Base-by-base conservation (phyloP, 2,797 vertebrate species). In the Pseudochaenichthys georgianus region DNA sequence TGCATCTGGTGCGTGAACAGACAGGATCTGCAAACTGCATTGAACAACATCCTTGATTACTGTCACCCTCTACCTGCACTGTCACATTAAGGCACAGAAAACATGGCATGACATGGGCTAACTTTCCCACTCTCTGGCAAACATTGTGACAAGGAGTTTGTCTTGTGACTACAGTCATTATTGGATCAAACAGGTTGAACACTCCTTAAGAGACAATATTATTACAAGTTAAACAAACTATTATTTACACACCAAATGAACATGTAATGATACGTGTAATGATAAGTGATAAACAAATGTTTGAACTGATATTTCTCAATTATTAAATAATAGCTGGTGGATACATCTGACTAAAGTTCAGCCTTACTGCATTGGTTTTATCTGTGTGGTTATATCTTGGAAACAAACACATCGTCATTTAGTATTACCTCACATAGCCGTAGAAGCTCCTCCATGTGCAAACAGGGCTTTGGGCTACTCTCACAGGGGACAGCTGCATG, bases 361-460 rank as follows among this genome's bases (percentile, higher is more conserved):
- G 8, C 3, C 31, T 3, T 70, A 17, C 48, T 77, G 54, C 7
- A 48, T 66, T 68, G 53, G 3, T 48, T 43, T 31, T 5, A 55
- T 54, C n/a, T n/a, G 5, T 57, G 21, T 19, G 19, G 46, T 38
- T 38, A 50, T 13, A 54, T 48, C 69, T 67, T 64, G 3, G 15
- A 69, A 54, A 70, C 10, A 58, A 64, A 69, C 6, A 48, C 1
- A 43, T 60, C n/a, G 3, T 73, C 47, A 38, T 42, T 64, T 73
- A 41, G 16, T 45, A 54, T 16, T 34, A 45, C 48, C 28, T 68
- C 41, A 54, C 51, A 80, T 16, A 75, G 2, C 15, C 64, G 3
- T 31, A 42, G 28, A 50, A 81, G 72, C 77, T 80, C 87, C 91
- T 93, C 91, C 93, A 90, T 87, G 77, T 77, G 89, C 84, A 94